Evolutionary conservation across 2,113 vertebrate species (phyloP), one percentile per base, ranked within the genome.

Genomic region (Lethenteron reissneri): DNA sequence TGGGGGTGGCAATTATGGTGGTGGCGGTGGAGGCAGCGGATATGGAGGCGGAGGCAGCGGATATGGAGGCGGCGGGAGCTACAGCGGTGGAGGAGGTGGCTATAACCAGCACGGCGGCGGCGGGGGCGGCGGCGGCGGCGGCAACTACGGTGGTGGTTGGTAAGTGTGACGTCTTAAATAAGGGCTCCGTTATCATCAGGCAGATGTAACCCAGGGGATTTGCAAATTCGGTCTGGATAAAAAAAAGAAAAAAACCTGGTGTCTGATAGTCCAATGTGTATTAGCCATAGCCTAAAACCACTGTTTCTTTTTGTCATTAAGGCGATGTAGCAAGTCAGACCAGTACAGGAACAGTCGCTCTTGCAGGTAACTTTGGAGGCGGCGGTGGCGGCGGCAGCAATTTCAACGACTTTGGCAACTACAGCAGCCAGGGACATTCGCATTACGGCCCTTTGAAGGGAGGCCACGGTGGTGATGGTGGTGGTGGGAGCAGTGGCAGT

Each of bases 391-490:
- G 85, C 76, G 84, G 84, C 78, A 85, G 83, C 77, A 72, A 57
- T 68, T 86, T 85, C 68, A 86, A 86, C 77, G 85, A 86, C 74
- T 86, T 86, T 79, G 85, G 85, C 74, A 86, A 85, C 77, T 86
- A 86, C 71, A 85, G 84, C 75, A 84, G 85, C 25, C 85, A 86
- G 77, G 82, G 83, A 74, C 41, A 41, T 41, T 86, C 84, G 74
- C 85, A 85, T 77, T 86, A 86, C 0, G 84, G 85, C 77, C 85
- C 85, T 79, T 85, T 86, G 84, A 86, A 86, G 72, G 85, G 84
- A 81, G 85, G 85, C 77, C 85, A 86, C 75, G 84, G 84, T 79
- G 84, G 84, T 79, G 41, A 41, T 41, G 41, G 41, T 41, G 41
- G 41, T 41, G 41, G 41, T 41, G 41, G 41, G 41, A 41, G 41